These are phyloP conservation scores for Tigriopus californicus DNA, from an alignment of 2,888 invertebrate genomes.

Conservation along the genomic window DNA sequence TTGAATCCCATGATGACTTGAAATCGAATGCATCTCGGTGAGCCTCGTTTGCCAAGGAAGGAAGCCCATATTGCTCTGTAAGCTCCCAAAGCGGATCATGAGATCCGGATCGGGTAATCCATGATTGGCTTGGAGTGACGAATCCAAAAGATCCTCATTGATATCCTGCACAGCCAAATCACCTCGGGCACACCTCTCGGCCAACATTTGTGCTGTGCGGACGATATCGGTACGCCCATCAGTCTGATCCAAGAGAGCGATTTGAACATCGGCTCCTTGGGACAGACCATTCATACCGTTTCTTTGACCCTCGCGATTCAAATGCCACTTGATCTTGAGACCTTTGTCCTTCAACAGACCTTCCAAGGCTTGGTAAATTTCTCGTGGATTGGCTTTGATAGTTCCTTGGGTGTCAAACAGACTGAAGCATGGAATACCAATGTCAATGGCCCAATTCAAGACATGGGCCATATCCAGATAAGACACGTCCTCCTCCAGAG, in stretches of 20 bases:
- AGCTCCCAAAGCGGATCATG: neutral
- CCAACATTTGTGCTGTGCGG: neutral
- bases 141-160: neutral
- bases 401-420: constrained; percentile 4
- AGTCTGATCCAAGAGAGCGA: neutral
- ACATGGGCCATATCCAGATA: neutral
- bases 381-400: neutral
- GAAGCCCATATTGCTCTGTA: constrained; percentile 6
- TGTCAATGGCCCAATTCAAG: neutral
- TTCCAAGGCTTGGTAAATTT: neutral
- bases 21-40: constrained; percentile 5
- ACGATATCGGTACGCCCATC: neutral
- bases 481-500: neutral
- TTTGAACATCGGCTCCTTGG: neutral
- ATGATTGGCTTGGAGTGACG: neutral
- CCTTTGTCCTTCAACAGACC: neutral
- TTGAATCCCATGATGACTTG: neutral
- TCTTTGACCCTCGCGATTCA: neutral
- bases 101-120: constrained; percentile 1
- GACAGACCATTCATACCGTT: neutral
- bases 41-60: constrained; percentile 13
- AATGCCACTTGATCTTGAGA: neutral
- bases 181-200: neutral
- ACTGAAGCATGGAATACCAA: neutral
- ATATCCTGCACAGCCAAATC: neutral